Evolutionary conservation across 1,140 invertebrate genomes (phyloP).

Genomic region (Lucilia sericata): DNA sequence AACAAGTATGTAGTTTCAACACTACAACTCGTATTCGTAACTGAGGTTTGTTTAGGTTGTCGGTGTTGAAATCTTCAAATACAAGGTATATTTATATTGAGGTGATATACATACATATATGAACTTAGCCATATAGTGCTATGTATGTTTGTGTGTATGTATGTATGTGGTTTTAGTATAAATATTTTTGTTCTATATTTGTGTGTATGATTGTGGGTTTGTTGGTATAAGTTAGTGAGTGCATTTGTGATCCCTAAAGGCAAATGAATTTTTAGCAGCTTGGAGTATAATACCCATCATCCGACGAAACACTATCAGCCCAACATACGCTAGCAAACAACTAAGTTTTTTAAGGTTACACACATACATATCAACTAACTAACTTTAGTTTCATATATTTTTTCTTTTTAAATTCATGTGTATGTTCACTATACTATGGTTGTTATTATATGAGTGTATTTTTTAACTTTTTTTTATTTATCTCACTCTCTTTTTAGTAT

Average conservation of each 20-base stretch:
- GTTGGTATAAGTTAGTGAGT: background rate
- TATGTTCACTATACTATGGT: background rate
- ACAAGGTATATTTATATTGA: too few relatives aligned
- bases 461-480: background rate
- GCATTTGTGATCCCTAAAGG: background rate
- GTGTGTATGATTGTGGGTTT: background rate
- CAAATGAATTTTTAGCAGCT: slow-evolving; percentile 29
- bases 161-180: background rate
- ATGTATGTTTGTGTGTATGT: too few relatives aligned
- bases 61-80: too few relatives aligned
- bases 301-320: background rate
- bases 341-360: too few relatives aligned
- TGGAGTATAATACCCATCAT: background rate
- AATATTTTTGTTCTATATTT: background rate
- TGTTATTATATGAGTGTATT: background rate
- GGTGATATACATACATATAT: too few relatives aligned
- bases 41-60: too few relatives aligned
- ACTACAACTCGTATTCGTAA: too few relatives aligned
- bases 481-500: background rate
- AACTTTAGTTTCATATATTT: background rate
- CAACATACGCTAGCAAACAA: too few relatives aligned
- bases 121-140: too few relatives aligned
- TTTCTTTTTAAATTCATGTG: background rate
- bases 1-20: too few relatives aligned
- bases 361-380: background rate